Evolutionary conservation across 2,113 vertebrate genomes (phyloP), one percentile per base, ranked within the genome.

Genomic region (Odocoileus hemionus): DNA sequence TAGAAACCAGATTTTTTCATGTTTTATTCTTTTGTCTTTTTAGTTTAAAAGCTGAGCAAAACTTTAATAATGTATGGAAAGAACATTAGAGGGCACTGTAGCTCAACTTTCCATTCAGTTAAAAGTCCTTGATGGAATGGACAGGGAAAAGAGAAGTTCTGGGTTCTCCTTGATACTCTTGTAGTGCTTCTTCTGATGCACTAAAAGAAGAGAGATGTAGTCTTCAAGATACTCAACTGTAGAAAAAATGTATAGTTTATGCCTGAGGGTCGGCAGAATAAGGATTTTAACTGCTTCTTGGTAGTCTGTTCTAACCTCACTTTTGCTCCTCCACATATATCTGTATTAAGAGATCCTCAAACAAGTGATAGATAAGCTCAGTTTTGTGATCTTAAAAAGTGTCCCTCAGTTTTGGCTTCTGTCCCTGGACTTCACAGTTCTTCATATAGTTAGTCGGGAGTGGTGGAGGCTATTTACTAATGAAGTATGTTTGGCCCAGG

Each of bases 21-120:
- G 52, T 10, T 67, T n/a, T 10, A n/a, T 19, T 67, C n/a, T 21
- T 57, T 57, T 57, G 25, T 57, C 17, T 36, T 70, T 70, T 70
- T 70, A 39, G 67, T 70, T 23, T 70, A 70, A 70, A 70, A 70
- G 19, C 67, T 12, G 67, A 70, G 67, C 19, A 70, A 70, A 70
- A 39, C 67, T 70, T 39, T 23, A 78, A 76, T 88, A 97, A 91
- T 50, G 54, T 47, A 19, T 93, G 26, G 8, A 86, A 90, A 92
- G 80, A 52, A 96, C 96, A 83, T 92, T 96, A 98, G 98, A 96
- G 88, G 96, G 93, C 96, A 94, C 87, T 60, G 87, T 97, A 95
- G 91, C 50, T 89, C 95, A 97, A 92, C 58, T 97, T 97, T 93
- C 92, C 50, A 79, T 55, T 55, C 54, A 96, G n/a, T 76, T 64